Evolutionary conservation across 92 coral and sea anemone species (phyloP), one percentile per base, ranked within the genome.

Genomic region (Umimayanthus chanpuru): DNA sequence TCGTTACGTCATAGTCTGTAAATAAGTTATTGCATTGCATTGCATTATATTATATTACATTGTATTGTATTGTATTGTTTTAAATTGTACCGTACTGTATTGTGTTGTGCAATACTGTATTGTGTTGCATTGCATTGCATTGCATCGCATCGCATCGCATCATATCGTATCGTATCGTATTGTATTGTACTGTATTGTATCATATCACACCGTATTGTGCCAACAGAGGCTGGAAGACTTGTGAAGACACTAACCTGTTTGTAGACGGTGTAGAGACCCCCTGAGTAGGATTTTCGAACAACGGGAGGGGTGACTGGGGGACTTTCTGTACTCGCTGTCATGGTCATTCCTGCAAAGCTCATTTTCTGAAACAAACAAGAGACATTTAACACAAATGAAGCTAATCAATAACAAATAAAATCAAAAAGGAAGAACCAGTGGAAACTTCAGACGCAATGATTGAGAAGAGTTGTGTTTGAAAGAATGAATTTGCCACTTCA

Each of bases 271-370:
- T 94, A 94, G 56, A 89, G 95, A 16, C 91, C 91, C 9, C 93
- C 93, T 1, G 96, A 88, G 39, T 91, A 88, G 84, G 91, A 83
- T 67, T 93, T 91, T 64, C 94, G 90, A 58, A 94, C 89, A 43
- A 92, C 90, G n/a, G 98, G 98, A 49, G 98, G 97, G 41, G 95
- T 92, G 68, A 87, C 75, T 66, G 95, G 95, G 41, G 95, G 95
- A 68, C 93, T 96, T 58, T 96, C 99, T 65, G 92, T 88, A 44
- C 87, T 79, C 1, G 85, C 86, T 21, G 77, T 26, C 87, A 83
- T 83, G 8, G 66, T 44, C 91, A 95, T 95, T 38, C 96, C 95
- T 4, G 95, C 90, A 76, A 93, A 82, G 76, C 98, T 93, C 61
- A 96, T 93, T 92, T 96, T 96, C 99, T 96, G 77, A 26, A 66